Percentiles rank a stretch among this genome's conserved stretches.
Conservation (phyloP, 2,113 vertebrate species). For the Dromaius novaehollandiae region DNA sequence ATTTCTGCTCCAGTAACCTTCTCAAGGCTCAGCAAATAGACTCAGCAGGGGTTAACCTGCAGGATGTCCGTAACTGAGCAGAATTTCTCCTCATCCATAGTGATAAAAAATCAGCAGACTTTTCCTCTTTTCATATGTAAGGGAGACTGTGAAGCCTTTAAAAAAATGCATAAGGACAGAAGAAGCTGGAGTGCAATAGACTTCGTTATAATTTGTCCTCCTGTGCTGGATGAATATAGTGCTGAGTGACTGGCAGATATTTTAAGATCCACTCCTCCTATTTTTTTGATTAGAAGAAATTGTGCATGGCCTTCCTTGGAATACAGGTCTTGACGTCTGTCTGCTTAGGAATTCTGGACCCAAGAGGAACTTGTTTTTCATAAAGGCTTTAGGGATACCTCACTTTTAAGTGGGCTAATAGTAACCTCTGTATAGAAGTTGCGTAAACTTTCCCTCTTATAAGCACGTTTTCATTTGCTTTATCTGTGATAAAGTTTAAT, state of each 20-base stretch:
- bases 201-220: slow-evolving; percentile 35
- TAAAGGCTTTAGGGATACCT: background rate
- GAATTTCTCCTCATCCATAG: background rate
- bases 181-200: background rate
- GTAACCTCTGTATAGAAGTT: background rate
- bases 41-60: background rate
- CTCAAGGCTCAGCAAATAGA: slow-evolving; percentile 50
- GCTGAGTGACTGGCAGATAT: slow-evolving; percentile 39
- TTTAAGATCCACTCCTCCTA: background rate
- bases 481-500: background rate
- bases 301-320: background rate
- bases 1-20: slow-evolving; percentile 50
- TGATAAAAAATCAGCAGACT: slow-evolving; percentile 48
- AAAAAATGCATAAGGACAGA: slow-evolving; percentile 40
- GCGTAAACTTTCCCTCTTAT: background rate
- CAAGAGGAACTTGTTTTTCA: background rate
- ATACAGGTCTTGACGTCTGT: background rate
- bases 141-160: background rate
- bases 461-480: background rate
- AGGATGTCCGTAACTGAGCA: slow-evolving; percentile 36
- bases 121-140: slow-evolving; percentile 51
- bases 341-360: background rate
- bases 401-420: background rate
- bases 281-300: background rate
- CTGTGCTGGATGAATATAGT: slow-evolving; percentile 37